Base-by-base conservation (phyloP, 2,797 vertebrate genomes). In the Euthynnus affinis region DNA sequence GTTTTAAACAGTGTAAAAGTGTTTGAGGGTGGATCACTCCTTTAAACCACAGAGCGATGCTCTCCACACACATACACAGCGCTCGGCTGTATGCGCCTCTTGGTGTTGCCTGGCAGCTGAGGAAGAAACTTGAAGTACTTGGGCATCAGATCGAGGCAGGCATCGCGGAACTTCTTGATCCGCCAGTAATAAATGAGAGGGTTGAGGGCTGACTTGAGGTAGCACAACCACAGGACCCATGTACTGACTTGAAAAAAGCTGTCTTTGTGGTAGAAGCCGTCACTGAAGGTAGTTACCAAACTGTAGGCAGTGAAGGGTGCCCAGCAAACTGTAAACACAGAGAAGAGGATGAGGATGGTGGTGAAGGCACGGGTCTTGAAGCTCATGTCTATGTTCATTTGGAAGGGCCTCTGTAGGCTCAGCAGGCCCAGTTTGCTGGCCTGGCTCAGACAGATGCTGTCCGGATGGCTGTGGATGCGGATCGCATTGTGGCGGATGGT, bases 311-410 rank as follows among this genome's bases (percentile, higher is more conserved):
- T 96, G 88, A 98, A 99, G 0, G 96, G 98, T 0, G 96, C 97
- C 97, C 96, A 99, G 94, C 97, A 99, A 80, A 97, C 93, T 56
- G 97, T 97, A 94, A 98, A 99, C 84, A 99, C 96, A 0, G 96
- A 96, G 88, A 99, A 99, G 72, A 99, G 96, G 93, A 99, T 96
- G 94, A 99, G 95, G 90, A 99, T 99, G 91, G 98, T 99, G 92
- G 97, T 97, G 95, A 99, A 99, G 96, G 98, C 98, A 97, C 98
- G 98, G 23, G 98, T 99, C 96, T 99, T 99, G 95, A 99, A 99
- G 95, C 98, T 98, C 97, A 99, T 98, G 95, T 99, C 98, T n/a
- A 99, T 94, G 93, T 97, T 99, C 95, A 98, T 96, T 76, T 98
- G 98, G 88, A 99, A 98, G 71, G 98, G 98, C 89, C 96, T 96